Percentiles rank a stretch among this genome's conserved stretches.
phyloP scores from a whole-genome alignment of 2,113 vertebrate genomes.

The Hemiprocne comata region DNA sequence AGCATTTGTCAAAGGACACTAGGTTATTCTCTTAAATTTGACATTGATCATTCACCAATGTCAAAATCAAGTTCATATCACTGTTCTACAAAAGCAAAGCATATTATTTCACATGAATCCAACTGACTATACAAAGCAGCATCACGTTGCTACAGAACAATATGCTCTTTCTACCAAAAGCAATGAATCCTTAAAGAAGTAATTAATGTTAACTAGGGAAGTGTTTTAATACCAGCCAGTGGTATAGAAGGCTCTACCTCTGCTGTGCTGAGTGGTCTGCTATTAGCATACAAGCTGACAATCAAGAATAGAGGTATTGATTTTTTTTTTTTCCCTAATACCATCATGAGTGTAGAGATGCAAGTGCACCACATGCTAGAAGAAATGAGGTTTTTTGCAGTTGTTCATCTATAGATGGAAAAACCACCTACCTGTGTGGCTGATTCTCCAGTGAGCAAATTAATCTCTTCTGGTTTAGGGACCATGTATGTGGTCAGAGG shows the following conservation, averaged over 20 bases:
- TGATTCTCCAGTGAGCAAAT: slow-evolving; percentile 87
- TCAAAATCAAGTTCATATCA: background rate
- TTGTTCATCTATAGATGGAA: background rate
- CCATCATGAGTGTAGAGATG: background rate
- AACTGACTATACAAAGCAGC: background rate
- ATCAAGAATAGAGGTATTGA: background rate
- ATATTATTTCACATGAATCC: background rate
- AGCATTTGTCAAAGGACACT: background rate
- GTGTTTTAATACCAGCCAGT: background rate
- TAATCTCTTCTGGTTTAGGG: slow-evolving; percentile 92
- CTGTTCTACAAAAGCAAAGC: background rate
- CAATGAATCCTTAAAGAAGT: background rate
- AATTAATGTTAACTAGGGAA: background rate
- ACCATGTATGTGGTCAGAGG: slow-evolving; percentile 96
- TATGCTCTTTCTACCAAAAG: background rate
- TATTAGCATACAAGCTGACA: background rate
- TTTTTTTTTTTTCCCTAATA: background rate
- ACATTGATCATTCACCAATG: background rate
- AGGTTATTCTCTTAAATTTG: background rate
- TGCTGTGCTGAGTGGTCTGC: background rate
- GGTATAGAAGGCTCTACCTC: background rate
- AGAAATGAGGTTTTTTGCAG: background rate
- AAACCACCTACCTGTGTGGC: slow-evolving; percentile 75
- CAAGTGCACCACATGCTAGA: background rate
- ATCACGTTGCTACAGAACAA: background rate